phyloP scores from a whole-genome alignment of 2,888 invertebrate species.

The Thereva nobilitata region DNA sequence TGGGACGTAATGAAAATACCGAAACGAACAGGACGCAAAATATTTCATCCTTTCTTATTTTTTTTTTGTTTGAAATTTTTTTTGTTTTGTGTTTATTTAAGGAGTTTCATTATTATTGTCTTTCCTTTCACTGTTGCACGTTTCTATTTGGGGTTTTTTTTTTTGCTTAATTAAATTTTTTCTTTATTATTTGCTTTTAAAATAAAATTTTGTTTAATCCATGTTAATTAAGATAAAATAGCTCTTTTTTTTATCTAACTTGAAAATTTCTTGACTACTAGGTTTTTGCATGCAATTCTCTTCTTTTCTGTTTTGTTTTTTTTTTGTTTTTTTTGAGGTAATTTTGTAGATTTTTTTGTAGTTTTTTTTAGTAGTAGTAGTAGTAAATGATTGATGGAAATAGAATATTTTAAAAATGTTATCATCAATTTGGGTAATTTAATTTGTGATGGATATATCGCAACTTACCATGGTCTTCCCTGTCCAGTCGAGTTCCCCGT shows the following conservation, averaged over 20 bases:
- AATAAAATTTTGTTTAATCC: neutral
- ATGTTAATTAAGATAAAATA: neutral
- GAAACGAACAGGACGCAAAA: no score
- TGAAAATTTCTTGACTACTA: neutral
- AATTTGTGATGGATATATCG: constrained; percentile 7
- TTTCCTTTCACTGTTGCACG: neutral
- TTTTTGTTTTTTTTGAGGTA: neutral
- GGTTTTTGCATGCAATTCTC: neutral
- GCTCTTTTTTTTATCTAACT: neutral
- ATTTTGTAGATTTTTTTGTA: no score
- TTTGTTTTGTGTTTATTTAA: no score
- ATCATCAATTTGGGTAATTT: neutral
- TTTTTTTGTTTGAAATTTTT: no score
- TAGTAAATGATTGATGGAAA: constrained; percentile 10
- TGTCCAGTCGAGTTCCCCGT: constrained; percentile 95
- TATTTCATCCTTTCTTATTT: no score
- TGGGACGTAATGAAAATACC: no score
- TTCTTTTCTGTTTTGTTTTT: neutral
- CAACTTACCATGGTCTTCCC: constrained; percentile 73
- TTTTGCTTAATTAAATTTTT: neutral
- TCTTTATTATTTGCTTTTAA: neutral
- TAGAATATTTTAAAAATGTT: neutral
- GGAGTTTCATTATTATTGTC: neutral
- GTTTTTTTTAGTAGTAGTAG: neutral
- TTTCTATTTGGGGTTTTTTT: neutral